phyloP scores from a whole-genome alignment of 2,113 vertebrate species.

The Pterocles burchelli region DNA sequence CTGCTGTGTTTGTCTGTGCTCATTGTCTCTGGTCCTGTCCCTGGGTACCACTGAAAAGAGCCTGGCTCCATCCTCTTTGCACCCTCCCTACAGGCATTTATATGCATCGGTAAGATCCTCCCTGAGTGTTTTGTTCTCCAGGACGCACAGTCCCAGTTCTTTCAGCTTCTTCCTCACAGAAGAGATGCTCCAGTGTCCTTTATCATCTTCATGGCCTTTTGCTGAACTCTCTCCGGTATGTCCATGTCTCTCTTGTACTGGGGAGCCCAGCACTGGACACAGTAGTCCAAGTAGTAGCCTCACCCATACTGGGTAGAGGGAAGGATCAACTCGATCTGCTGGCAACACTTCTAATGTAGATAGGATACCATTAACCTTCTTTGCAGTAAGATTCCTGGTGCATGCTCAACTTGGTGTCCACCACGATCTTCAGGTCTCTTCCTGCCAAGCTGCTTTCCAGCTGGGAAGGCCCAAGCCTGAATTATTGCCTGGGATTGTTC shows the following conservation, averaged over 20 bases:
- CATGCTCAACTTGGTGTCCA: not conserved
- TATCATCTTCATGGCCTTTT: not conserved
- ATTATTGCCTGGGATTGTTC: not conserved
- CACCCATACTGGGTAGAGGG: not conserved
- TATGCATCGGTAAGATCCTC: too few relatives aligned
- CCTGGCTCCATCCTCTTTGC: too few relatives aligned
- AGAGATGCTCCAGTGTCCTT: too few relatives aligned
- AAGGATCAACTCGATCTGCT: rapidly evolving
- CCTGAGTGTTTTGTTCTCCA: too few relatives aligned
- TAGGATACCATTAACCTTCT: not conserved
- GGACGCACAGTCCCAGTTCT: too few relatives aligned
- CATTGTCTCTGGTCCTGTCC: too few relatives aligned
- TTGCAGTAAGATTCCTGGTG: rapidly evolving
- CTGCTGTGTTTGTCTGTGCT: too few relatives aligned
- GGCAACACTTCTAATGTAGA: not conserved
- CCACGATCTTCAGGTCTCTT: not conserved
- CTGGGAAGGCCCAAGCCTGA: too few relatives aligned
- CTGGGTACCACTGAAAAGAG: too few relatives aligned
- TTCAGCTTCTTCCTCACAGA: too few relatives aligned
- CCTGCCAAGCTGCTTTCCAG: not conserved
- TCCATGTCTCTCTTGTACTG: not conserved
- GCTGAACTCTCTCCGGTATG: too few relatives aligned
- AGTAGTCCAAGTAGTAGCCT: not conserved
- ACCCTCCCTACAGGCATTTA: too few relatives aligned
- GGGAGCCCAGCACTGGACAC: not conserved